Conservation (phyloP, 2,888 invertebrate genomes). For the Hypomecis punctinalis region DNA sequence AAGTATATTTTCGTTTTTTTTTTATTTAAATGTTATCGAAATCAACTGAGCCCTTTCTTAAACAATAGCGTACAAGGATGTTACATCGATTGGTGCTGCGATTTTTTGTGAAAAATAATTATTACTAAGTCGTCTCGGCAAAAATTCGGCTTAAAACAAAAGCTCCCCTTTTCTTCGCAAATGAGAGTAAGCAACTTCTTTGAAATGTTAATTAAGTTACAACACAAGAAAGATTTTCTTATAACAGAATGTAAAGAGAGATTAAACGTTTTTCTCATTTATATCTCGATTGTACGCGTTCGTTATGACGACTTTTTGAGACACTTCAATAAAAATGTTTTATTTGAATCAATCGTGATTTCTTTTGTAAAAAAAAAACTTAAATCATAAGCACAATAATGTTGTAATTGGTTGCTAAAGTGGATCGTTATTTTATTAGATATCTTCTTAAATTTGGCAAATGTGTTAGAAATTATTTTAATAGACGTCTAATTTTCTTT, state of each 20-base stretch:
- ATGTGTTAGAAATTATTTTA: not conserved
- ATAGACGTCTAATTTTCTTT: not conserved
- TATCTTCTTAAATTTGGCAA: not conserved
- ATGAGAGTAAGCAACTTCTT: conserved; percentile 35
- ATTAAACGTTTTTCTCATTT: conserved; percentile 35
- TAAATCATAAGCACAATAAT: not conserved
- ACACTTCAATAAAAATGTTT: conserved; percentile 3
- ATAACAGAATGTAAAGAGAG: conserved; percentile 31
- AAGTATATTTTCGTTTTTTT: too few relatives aligned
- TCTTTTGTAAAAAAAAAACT: conserved; percentile 5
- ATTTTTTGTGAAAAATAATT: too few relatives aligned
- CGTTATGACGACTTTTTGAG: conserved; percentile 11
- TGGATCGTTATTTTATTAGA: not conserved
- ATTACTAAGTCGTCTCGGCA: too few relatives aligned
- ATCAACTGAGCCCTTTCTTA: too few relatives aligned
- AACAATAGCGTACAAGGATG: too few relatives aligned
- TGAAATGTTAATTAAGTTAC: conserved; percentile 41
- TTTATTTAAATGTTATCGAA: too few relatives aligned
- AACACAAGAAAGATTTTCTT: conserved; percentile 34
- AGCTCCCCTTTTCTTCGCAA: conserved; percentile 22
- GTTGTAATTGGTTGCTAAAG: not conserved
- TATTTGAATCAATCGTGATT: conserved; percentile 1
- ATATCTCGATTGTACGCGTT: conserved; percentile 15
- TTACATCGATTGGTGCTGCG: too few relatives aligned
- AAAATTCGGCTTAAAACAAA: conserved; percentile 22